A percentile compares a stretch with the other conserved stretches of the same genome.
These are phyloP conservation scores for Druon quercuslanigerum DNA, from an alignment of 1,140 invertebrate genomes.

Conservation along the genomic window DNA sequence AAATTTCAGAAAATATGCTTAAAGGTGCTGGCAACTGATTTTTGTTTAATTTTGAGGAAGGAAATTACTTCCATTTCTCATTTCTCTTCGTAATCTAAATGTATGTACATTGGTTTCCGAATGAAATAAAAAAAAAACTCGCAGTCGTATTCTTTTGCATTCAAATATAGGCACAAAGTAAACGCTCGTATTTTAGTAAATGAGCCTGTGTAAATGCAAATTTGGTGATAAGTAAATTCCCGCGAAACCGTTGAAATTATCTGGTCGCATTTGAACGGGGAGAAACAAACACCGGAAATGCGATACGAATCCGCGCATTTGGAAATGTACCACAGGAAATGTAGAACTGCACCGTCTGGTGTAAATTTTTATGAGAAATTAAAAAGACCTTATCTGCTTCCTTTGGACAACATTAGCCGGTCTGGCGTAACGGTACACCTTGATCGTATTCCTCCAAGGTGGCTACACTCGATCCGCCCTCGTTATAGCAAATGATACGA, in stretches of 20 bases:
- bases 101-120: too few species aligned
- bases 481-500: too few species aligned
- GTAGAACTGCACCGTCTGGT: not conserved
- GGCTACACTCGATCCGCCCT: not conserved
- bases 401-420: not conserved
- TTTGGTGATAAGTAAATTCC: not conserved
- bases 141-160: too few species aligned
- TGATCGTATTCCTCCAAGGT: not conserved
- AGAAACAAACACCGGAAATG: too few species aligned
- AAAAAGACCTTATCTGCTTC: constrained; percentile 11
- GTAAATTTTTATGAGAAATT: constrained; percentile 13
- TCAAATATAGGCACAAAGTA: too few species aligned
- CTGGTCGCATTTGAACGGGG: not conserved
- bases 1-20: too few species aligned
- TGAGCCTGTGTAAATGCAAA: not conserved
- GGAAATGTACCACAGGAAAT: not conserved
- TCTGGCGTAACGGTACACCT: not conserved
- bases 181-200: not conserved
- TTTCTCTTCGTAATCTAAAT: too few species aligned
- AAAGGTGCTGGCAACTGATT: too few species aligned
- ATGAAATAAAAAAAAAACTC: too few species aligned
- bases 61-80: too few species aligned
- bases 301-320: not conserved
- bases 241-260: not conserved
- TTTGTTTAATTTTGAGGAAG: too few species aligned